Conservation (phyloP, 2,113 vertebrate species). For the Erinaceus europaeus region DNA sequence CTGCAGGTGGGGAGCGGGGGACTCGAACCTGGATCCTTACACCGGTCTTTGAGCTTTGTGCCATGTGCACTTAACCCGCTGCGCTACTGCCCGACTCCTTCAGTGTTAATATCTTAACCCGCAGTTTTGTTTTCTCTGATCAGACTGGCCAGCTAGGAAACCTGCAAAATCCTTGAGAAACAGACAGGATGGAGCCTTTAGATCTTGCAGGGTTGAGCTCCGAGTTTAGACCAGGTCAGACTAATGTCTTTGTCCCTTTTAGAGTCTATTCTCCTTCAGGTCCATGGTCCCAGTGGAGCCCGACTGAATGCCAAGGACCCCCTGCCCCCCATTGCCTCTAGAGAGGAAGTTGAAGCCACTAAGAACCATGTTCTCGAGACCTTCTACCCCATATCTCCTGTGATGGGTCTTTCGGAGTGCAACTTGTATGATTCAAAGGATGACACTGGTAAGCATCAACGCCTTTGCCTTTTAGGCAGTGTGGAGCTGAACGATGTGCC, state of each 20-base stretch:
- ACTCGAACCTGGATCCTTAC: too few relatives aligned
- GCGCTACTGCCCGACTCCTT: too few relatives aligned
- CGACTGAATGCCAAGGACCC: constrained; percentile 84
- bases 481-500: background rate
- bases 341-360: constrained; percentile 86
- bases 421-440: constrained; percentile 84
- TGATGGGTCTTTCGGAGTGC: constrained; percentile 90
- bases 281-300: constrained; percentile 86
- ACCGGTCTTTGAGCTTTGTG: too few relatives aligned
- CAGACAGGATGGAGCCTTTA: too few relatives aligned
- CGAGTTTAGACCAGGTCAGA: constrained; percentile 30
- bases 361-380: constrained; percentile 83
- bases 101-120: too few relatives aligned
- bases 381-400: constrained; percentile 92
- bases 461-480: background rate
- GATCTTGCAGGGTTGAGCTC: background rate
- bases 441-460: constrained; percentile 80
- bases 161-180: too few relatives aligned
- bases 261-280: constrained; percentile 91
- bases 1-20: too few relatives aligned
- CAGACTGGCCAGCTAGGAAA: background rate
- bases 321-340: constrained; percentile 84
- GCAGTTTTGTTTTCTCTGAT: background rate
- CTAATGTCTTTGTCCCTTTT: constrained; percentile 36
- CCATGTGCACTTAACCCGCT: too few relatives aligned